Conservation (phyloP, 1,140 invertebrate species). For the Drosophila athabasca region DNA sequence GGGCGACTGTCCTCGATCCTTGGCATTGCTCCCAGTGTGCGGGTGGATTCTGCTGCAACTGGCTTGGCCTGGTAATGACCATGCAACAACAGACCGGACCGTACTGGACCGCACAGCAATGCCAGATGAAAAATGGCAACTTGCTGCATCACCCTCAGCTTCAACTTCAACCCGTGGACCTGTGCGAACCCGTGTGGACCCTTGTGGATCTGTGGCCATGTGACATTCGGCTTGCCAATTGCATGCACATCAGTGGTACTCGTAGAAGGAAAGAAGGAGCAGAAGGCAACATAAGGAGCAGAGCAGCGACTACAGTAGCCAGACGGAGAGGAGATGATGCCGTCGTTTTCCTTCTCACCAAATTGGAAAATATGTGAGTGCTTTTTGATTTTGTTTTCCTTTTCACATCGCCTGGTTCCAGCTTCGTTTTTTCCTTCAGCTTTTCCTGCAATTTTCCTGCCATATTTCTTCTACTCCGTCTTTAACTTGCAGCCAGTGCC, state of each 20-base stretch:
- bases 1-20: conserved; percentile 10
- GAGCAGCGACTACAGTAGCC: not conserved
- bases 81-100: conserved; percentile 22
- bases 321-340: not conserved
- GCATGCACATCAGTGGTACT: conserved; percentile 15
- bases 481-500: conserved; percentile 1
- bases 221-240: conserved; percentile 40
- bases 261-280: conserved; percentile 7
- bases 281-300: not conserved
- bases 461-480: conserved; percentile 55
- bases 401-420: conserved; percentile 1
- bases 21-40: not conserved
- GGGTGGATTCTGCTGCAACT: conserved; percentile 44
- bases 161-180: conserved; percentile 7
- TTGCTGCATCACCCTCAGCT: not conserved
- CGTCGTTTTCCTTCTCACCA: conserved; percentile 32
- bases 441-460: conserved; percentile 56
- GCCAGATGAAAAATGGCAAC: conserved; percentile 52
- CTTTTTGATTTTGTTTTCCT: conserved; percentile 54
- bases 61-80: conserved; percentile 37
- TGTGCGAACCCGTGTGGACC: not conserved
- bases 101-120: conserved; percentile 21
- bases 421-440: conserved; percentile 7
- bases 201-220: conserved; percentile 14
- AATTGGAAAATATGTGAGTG: conserved; percentile 80